A percentile compares a stretch with the other conserved stretches of the same genome.
phyloP scores from a whole-genome alignment of 2,888 invertebrate genomes.

The Slavum lentiscoides region DNA sequence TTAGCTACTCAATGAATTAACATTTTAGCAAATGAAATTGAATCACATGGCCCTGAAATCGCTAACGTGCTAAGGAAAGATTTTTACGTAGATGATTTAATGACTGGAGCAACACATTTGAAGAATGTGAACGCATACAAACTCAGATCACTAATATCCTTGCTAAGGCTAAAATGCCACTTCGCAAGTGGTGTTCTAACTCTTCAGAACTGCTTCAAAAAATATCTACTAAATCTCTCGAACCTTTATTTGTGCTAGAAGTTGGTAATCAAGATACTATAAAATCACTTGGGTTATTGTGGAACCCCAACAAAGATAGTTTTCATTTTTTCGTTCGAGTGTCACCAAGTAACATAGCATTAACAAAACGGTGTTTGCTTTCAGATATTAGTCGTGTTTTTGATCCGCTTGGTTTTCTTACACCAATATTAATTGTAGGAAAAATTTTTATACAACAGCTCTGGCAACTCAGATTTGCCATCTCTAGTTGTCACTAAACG shows the following conservation, averaged over 20 bases:
- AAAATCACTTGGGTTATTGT: slow-evolving; percentile 55
- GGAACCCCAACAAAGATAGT: slow-evolving; percentile 53
- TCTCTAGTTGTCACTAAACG: no score
- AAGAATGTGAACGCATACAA: neutral
- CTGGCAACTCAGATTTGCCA: neutral
- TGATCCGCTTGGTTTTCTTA: neutral
- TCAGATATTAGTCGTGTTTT: neutral
- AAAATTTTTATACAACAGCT: neutral
- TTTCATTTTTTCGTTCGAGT: slow-evolving; percentile 51
- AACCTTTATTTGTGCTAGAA: neutral
- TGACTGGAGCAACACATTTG: slow-evolving; percentile 52
- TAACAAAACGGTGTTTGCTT: neutral
- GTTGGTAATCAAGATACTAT: neutral
- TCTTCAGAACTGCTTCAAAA: neutral
- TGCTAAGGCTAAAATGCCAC: neutral
- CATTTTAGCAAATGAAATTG: neutral
- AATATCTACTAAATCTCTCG: neutral
- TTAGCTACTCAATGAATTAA: slow-evolving; percentile 11
- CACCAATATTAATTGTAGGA: neutral
- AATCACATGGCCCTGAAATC: neutral
- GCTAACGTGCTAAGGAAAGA: slow-evolving; percentile 50
- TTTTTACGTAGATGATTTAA: slow-evolving; percentile 56
- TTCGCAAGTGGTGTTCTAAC: slow-evolving; percentile 30
- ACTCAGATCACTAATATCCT: neutral
- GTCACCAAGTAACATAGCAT: no score